Evolutionary conservation across 30 jellyfish, hydroid and myxozoan species (phyloP).

Genomic region (Aurelia aurita): DNA sequence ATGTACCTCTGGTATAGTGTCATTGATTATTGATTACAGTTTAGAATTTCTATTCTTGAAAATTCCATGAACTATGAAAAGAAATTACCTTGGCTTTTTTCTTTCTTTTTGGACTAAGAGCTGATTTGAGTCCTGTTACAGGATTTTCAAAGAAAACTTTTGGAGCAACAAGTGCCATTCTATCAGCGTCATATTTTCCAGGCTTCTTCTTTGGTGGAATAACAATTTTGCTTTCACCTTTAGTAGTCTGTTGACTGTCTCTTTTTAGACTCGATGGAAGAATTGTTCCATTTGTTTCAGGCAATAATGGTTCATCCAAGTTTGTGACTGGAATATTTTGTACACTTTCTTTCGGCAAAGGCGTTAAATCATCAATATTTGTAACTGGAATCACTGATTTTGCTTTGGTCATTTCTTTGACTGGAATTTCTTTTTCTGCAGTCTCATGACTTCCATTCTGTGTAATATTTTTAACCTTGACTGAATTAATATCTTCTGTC

Average conservation of each 20-base stretch:
- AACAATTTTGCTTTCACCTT: not conserved
- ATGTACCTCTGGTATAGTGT: no score
- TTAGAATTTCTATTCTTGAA: no score
- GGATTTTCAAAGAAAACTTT: slow-evolving; percentile 59
- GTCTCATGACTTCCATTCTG: not conserved
- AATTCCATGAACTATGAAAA: no score
- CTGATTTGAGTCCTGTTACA: slow-evolving; percentile 52
- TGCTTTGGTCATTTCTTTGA: not conserved
- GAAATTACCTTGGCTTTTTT: slow-evolving; percentile 15
- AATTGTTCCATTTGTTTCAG: not conserved
- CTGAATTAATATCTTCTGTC: not conserved
- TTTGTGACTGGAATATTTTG: slow-evolving; percentile 43
- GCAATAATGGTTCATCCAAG: slow-evolving; percentile 36
- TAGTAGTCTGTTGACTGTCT: not conserved
- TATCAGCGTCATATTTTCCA: slow-evolving; percentile 62
- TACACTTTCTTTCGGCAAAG: not conserved
- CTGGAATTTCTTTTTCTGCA: not conserved
- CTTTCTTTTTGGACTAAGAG: slow-evolving; percentile 54
- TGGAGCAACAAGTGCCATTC: slow-evolving; percentile 57
- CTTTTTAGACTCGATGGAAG: not conserved
- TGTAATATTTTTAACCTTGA: not conserved
- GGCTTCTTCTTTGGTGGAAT: slow-evolving; percentile 39
- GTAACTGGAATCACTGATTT: slow-evolving; percentile 42
- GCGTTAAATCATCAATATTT: slow-evolving; percentile 42
- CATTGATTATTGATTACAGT: no score